These are phyloP conservation scores for Diaphora mendica DNA, from an alignment of 2,888 invertebrate species.

Conservation along the genomic window DNA sequence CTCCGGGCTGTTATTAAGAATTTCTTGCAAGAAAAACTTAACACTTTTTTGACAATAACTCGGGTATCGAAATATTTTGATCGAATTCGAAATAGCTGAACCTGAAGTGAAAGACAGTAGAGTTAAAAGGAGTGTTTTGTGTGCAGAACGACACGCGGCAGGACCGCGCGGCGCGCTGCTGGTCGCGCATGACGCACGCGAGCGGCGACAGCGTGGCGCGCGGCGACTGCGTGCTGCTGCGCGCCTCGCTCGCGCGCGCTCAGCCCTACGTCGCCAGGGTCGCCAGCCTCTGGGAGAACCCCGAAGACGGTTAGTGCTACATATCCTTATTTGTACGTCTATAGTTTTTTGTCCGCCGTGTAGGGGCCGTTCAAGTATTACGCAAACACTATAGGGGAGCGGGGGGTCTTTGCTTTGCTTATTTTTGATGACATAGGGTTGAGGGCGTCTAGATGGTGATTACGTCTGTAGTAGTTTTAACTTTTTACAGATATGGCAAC, in stretches of 20 bases:
- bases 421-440: too few relatives aligned
- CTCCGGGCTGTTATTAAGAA: too few relatives aligned
- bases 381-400: too few relatives aligned
- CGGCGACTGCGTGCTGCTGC: constrained; percentile 96
- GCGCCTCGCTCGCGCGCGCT: constrained; percentile 93
- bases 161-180: constrained; percentile 92
- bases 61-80: too few relatives aligned
- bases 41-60: too few relatives aligned
- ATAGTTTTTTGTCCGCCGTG: too few relatives aligned
- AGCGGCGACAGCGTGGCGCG: constrained; percentile 95
- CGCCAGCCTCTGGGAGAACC: constrained; percentile 97
- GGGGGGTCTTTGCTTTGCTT: too few relatives aligned
- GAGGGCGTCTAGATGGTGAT: too few relatives aligned
- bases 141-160: constrained; percentile 75
- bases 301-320: constrained; percentile 91
- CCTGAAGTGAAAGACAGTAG: background rate
- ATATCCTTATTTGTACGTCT: background rate
- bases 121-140: background rate
- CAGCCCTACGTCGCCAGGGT: constrained; percentile 97
- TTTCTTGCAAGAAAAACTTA: too few relatives aligned
- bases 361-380: too few relatives aligned
- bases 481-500: too few relatives aligned
- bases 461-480: too few relatives aligned
- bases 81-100: background rate
- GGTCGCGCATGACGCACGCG: constrained; percentile 95